phyloP scores from a whole-genome alignment of 2,113 vertebrate genomes.

The Mellivora capensis region DNA sequence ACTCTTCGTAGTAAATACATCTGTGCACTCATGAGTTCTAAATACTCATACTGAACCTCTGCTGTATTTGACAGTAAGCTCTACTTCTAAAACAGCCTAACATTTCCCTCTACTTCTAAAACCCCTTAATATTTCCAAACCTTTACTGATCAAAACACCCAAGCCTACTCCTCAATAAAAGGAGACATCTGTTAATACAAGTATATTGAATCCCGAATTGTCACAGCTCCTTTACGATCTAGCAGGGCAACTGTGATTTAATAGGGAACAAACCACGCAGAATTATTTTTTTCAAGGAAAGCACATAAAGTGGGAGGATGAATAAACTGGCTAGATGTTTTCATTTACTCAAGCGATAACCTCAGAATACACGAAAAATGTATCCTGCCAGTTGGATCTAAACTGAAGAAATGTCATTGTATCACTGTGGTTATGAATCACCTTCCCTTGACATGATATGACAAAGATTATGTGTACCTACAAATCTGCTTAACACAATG shows the following conservation, averaged over 20 bases:
- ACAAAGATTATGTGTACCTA: neutral
- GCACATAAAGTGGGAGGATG: neutral
- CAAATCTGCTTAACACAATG: neutral
- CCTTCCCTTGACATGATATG: neutral
- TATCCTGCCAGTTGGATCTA: neutral
- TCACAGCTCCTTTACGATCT: neutral
- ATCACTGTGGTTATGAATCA: neutral
- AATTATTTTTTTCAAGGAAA: slow-evolving; percentile 25
- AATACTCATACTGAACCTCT: neutral
- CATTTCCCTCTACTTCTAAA: neutral
- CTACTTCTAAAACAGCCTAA: neutral
- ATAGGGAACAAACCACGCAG: neutral
- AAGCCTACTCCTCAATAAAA: neutral
- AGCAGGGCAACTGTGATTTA: neutral
- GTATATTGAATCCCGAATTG: neutral
- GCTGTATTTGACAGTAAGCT: neutral
- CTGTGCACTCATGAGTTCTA: neutral
- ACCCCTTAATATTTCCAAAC: neutral
- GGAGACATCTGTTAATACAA: neutral
- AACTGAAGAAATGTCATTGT: neutral
- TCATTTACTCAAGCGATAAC: slow-evolving; percentile 26
- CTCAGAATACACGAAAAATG: neutral
- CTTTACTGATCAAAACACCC: neutral
- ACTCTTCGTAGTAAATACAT: neutral
- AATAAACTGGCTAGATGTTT: neutral